These are phyloP conservation scores for Mus spretus DNA, from an alignment of 2,797 vertebrate genomes.

Conservation along the genomic window DNA sequence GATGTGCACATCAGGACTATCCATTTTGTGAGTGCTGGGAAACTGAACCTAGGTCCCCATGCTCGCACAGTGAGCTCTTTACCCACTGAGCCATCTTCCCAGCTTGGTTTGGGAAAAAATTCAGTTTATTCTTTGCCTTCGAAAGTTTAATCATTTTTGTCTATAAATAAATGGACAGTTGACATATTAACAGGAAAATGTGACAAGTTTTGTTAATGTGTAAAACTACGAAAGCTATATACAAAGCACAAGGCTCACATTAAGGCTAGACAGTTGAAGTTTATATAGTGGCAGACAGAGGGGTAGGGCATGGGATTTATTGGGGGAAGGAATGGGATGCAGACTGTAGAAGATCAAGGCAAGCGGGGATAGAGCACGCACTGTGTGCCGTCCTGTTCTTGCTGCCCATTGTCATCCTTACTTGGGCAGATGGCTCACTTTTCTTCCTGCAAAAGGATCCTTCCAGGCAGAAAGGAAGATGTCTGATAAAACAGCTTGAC, in stretches of 20 bases:
- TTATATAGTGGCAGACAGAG: not conserved
- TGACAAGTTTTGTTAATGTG: slow-evolving; percentile 10
- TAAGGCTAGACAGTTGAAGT: not conserved
- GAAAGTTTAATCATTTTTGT: not conserved
- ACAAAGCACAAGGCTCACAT: not conserved
- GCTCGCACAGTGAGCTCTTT: not conserved
- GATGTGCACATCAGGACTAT: too few species aligned
- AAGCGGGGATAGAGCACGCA: not conserved
- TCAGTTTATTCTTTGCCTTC: not conserved
- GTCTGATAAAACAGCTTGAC: not conserved
- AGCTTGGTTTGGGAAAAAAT: not conserved
- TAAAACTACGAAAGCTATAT: not conserved
- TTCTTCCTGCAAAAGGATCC: not conserved
- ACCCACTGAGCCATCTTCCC: not conserved
- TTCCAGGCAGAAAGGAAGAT: not conserved
- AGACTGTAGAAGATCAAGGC: not conserved
- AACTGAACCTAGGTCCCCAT: not conserved
- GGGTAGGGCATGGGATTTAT: not conserved
- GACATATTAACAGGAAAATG: not conserved
- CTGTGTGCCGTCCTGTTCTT: not conserved
- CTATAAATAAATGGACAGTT: slow-evolving; percentile 22
- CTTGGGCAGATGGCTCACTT: not conserved
- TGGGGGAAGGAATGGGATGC: not conserved
- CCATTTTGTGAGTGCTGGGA: not conserved
- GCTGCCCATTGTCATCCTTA: too few species aligned